phyloP scores from a whole-genome alignment of 1,140 invertebrate species.

The Dendroctonus valens region DNA sequence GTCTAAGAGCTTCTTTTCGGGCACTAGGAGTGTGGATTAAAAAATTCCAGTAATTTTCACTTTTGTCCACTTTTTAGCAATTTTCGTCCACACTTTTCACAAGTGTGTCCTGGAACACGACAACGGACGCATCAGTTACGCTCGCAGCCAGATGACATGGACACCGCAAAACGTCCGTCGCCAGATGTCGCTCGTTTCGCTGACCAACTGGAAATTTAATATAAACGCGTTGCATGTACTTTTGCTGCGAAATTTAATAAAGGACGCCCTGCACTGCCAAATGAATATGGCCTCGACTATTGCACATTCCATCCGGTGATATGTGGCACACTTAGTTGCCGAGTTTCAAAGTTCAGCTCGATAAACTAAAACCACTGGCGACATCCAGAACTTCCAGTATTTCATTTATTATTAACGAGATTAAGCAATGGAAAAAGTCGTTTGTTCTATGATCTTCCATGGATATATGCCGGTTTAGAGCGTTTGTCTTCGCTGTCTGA shows the following conservation, averaged over 20 bases:
- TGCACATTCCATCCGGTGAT: background rate
- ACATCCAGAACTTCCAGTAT: too few relatives aligned
- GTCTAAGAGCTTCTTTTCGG: too few relatives aligned
- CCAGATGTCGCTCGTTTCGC: constrained; percentile 8
- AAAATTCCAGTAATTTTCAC: background rate
- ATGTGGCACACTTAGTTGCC: too few relatives aligned
- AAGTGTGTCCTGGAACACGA: constrained; percentile 2
- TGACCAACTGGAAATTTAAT: constrained; percentile 12
- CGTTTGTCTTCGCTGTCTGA: too few relatives aligned
- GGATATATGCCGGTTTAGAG: too few relatives aligned
- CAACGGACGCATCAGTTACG: constrained; percentile 9
- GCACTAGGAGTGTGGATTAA: too few relatives aligned
- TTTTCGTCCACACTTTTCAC: constrained; percentile 5
- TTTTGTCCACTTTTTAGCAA: background rate
- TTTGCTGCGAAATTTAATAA: constrained; percentile 12
- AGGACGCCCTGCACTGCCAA: constrained; percentile 2
- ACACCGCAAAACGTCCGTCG: constrained; percentile 9
- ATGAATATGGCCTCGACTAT: constrained; percentile 1
- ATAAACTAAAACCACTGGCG: too few relatives aligned
- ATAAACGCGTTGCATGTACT: constrained; percentile 13
- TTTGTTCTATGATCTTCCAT: too few relatives aligned
- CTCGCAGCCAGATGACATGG: constrained; percentile 8
- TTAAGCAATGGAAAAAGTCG: too few relatives aligned
- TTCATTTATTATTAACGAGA: too few relatives aligned
- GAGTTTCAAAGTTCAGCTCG: too few relatives aligned